These are phyloP conservation scores for Formicarius rufipectus DNA, from an alignment of 2,113 vertebrate species.

Conservation along the genomic window DNA sequence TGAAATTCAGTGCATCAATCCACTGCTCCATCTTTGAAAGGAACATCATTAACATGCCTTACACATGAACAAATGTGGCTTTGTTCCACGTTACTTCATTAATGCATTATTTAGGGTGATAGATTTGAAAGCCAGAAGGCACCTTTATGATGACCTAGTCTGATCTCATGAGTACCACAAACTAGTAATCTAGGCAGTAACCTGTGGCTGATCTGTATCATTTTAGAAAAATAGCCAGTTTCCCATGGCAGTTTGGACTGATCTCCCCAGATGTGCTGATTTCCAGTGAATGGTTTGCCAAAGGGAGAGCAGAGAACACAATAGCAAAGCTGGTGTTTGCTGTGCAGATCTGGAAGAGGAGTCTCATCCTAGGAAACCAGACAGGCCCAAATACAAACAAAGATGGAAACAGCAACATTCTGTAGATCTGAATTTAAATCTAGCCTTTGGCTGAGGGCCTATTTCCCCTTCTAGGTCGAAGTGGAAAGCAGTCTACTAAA, in stretches of 20 bases:
- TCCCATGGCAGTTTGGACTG: constrained; percentile 60
- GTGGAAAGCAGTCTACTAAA: background rate
- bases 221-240: constrained; percentile 63
- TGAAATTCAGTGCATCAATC: constrained; percentile 62
- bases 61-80: constrained; percentile 54
- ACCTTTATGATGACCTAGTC: constrained; percentile 55
- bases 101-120: constrained; percentile 41
- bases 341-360: constrained; percentile 34
- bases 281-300: constrained; percentile 26
- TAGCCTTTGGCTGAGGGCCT: constrained; percentile 34
- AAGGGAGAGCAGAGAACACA: constrained; percentile 27
- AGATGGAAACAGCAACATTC: constrained; percentile 22
- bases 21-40: constrained; percentile 28
- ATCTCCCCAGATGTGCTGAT: constrained; percentile 39
- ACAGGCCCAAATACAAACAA: constrained; percentile 60
- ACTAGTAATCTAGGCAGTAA: constrained; percentile 48
- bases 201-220: constrained; percentile 55
- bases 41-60: constrained; percentile 61
- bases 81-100: constrained; percentile 62
- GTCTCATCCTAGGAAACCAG: constrained; percentile 57
- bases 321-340: constrained; percentile 12
- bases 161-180: constrained; percentile 57
- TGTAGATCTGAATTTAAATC: constrained; percentile 47
- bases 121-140: constrained; percentile 57
- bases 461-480: background rate